Evolutionary conservation across 2,797 vertebrate species (phyloP), one percentile per base, ranked within the genome.

Genomic region (Rhabdomys pumilio): DNA sequence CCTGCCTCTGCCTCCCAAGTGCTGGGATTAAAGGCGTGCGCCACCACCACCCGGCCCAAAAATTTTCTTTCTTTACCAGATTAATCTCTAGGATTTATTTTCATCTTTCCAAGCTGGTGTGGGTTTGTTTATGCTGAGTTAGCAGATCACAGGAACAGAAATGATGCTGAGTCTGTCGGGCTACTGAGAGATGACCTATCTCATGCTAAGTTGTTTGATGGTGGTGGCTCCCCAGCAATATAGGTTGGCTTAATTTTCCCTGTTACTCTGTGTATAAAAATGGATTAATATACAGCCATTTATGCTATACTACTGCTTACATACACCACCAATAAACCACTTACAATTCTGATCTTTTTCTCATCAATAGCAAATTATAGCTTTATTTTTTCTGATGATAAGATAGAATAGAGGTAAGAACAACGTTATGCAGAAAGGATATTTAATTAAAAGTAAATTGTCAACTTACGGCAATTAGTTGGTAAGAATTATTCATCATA

Each of bases 401-500:
- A 19, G n/a, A 57, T 29, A 31, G 31, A 20, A 38, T 63, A 57
- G 0, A 90, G 10, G 55, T 73, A 83, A 79, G 12, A 85, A 90
- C 15, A 61, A 55, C 63, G 67, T 0, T 41, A n/a, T 79, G 29
- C 26, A 87, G 4, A 69, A 26, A 84, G 53, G 9, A 0, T 38
- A 87, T 4, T 13, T 72, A 91, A 63, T 89, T 85, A n/a, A 97
- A 96, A 91, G 59, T 57, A 69, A 95, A 72, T 67, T 90, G 94
- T 85, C 0, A 82, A 99, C 99, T 99, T 98, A 99, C 99, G 94
- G 99, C 99, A 97, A 99, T 99, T 92, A 99, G 99, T 97, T 99
- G 99, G 97, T 99, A 99, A 84, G 99, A 99, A 98, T 99, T 99
- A 98, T 99, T 99, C 99, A 99, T 99, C 99, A 99, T 99, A 79